Evolutionary conservation across 2,113 vertebrate genomes (phyloP).

Genomic region (Balaenoptera acutorostrata): DNA sequence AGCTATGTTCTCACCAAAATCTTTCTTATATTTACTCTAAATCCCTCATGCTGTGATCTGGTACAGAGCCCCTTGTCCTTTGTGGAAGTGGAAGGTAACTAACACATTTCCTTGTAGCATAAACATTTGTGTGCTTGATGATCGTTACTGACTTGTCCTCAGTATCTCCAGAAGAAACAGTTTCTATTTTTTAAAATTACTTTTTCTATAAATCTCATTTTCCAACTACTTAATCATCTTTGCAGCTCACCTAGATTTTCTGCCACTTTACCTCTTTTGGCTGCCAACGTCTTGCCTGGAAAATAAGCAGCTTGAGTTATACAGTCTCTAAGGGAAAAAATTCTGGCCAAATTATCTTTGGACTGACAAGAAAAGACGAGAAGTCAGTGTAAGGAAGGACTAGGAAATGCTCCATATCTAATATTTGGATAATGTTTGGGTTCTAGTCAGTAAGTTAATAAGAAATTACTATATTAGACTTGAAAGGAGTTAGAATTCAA

Average conservation of each 20-base stretch:
- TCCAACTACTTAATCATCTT: not conserved
- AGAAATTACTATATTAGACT: not conserved
- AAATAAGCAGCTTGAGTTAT: not conserved
- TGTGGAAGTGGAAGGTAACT: not conserved
- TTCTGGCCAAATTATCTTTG: not conserved
- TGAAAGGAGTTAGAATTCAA: not conserved
- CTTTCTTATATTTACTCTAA: not conserved
- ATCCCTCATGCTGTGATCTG: not conserved
- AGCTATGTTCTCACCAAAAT: not conserved
- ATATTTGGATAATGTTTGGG: not conserved
- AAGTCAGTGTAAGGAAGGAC: not conserved
- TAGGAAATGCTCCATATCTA: not conserved
- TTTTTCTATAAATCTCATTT: not conserved
- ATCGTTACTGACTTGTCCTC: not conserved
- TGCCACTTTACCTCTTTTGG: not conserved
- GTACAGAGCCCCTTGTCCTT: not conserved
- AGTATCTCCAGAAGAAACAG: not conserved
- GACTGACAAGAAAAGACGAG: not conserved
- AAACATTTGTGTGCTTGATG: not conserved
- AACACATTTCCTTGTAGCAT: not conserved
- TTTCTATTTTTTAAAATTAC: not conserved
- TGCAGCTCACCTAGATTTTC: conserved; percentile 18
- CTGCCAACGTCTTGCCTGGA: not conserved
- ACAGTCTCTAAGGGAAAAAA: not conserved
- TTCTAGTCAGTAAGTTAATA: not conserved